Base-by-base conservation (phyloP, 2,888 invertebrate species). In the Apamea sordens region DNA sequence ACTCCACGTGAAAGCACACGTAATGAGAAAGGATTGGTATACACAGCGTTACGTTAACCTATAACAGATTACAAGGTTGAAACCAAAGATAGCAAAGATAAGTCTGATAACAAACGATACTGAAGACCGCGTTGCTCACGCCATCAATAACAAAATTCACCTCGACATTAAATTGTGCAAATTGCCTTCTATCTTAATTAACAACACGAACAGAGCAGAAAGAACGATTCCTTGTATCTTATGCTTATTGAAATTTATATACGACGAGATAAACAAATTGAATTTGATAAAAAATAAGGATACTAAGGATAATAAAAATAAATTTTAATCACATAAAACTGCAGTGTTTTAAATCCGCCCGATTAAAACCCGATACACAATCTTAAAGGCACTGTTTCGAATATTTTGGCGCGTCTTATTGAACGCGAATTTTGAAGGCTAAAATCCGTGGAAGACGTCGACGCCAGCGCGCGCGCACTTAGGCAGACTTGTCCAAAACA, bases 401-500 rank as follows among this genome's bases (percentile, higher is more conserved):
- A 79, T 82, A 76, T 81, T 86, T 86, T 86, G 77, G 78, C 79
- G 87, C 85, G 83, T 85, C 81, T 88, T 79, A 83, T 83, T 83
- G 41, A 77, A 77, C 79, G 88, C 86, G 87, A 84, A 87, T 87
- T 89, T 89, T 84, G 76, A 73, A 84, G 70, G 75, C 75, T 50
- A 84, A 86, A 89, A 86, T 88, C 82, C 68, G 76, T 78, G 84
- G 63, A 84, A 85, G 80, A 84, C 80, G 81, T 69, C 63, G 82
- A 80, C 73, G 79, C 73, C 70, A 79, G 93, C 93, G 95, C 93
- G 92, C 94, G 96, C 94, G 94, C 94, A 92, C 92, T 72, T 88
- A 79, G 85, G 75, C 61, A 93, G 93, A 90, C 89, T 89, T 93
- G 93, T 93, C 94, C 95, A 95, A 95, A 96, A 96, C 95, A 95